These are phyloP conservation scores for Phataginus tricuspis DNA, from an alignment of 2,797 vertebrate species.

Conservation along the genomic window DNA sequence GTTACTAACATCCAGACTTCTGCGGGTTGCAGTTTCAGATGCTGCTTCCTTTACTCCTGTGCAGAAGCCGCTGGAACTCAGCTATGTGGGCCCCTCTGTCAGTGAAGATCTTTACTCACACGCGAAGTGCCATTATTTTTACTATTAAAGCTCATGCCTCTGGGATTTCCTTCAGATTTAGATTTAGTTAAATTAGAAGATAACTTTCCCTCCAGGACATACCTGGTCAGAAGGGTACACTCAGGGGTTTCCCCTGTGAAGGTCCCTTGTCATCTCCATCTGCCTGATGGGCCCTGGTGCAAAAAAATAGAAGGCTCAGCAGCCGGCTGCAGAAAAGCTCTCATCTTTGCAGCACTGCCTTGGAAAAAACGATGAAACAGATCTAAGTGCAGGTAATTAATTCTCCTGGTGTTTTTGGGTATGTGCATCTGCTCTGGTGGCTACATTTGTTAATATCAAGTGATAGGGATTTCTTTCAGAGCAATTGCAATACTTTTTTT, in stretches of 20 bases:
- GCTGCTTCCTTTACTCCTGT: not conserved
- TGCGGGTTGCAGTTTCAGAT: not conserved
- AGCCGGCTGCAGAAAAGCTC: not conserved
- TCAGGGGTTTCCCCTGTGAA: not conserved
- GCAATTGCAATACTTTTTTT: slow-evolving; percentile 48
- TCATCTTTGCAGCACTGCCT: not conserved
- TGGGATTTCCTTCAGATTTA: not conserved
- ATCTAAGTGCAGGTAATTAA: slow-evolving; percentile 69
- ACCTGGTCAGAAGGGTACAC: not conserved
- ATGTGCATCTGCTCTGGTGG: slow-evolving; percentile 32
- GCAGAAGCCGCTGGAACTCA: not conserved
- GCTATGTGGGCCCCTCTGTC: not conserved
- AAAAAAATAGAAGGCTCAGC: slow-evolving; percentile 13
- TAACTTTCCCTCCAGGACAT: slow-evolving; percentile 11
- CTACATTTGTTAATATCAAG: slow-evolving; percentile 63
- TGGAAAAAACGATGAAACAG: not conserved
- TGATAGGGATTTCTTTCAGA: slow-evolving; percentile 61
- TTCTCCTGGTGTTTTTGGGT: slow-evolving; percentile 65
- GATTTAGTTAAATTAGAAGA: slow-evolving; percentile 33
- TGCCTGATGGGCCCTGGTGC: not conserved
- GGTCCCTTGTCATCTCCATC: not conserved
- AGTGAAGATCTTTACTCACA: not conserved
- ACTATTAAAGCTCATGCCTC: not conserved
- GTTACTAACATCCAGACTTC: not conserved
- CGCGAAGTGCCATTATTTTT: slow-evolving; percentile 23